Base-by-base conservation (phyloP, 2,797 vertebrate genomes). In the Semotilus atromaculatus region DNA sequence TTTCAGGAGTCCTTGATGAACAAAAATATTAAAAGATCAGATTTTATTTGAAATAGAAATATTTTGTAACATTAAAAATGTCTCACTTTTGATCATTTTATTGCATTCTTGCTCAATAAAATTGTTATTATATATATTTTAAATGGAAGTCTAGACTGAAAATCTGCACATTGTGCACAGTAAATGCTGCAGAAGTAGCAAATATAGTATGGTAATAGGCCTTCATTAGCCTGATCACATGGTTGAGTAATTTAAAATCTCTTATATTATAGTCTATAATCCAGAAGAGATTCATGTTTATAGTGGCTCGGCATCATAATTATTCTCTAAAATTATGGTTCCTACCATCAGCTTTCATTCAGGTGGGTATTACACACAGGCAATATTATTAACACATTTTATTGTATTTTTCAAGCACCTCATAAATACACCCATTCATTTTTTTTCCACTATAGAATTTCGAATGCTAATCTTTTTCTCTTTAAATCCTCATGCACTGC, bases 181-280 rank as follows among this genome's bases (percentile, higher is more conserved):
- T 38, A 40, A 19, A 60, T 19, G 34, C 51, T 26, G 53, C 5
- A 58, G 74, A 40, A 60, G 23, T 26, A 40, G 21, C 23, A 76
- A 74, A 10, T 34, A 53, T 48, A 19, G 21, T 11, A 40, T 31
- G 26, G 13, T 31, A 31, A 40, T 34, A 60, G 55, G 43, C 36
- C 16, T 43, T 36, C 51, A 51, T 85, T 58, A 58, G 23, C 36
- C 67, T 58, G 80, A 40, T 71, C 80, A 71, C 48, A 70, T 81
- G 66, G 34, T 21, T n/a, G 60, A 80, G 23, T 77, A 77, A 80
- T 79, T 45, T 19, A 48, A 79, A 79, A 79, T 45, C n/a, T 66
- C 76, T 78, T 64, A 48, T 79, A 80, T 67, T 80, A 67, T 26
- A 68, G 43, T 34, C 62, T 38, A 66, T 68, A 68, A 66, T 67